Percentiles rank a stretch among this genome's conserved stretches.
phyloP scores from a whole-genome alignment of 2,888 invertebrate species.

The Hemistola chrysoprasaria region DNA sequence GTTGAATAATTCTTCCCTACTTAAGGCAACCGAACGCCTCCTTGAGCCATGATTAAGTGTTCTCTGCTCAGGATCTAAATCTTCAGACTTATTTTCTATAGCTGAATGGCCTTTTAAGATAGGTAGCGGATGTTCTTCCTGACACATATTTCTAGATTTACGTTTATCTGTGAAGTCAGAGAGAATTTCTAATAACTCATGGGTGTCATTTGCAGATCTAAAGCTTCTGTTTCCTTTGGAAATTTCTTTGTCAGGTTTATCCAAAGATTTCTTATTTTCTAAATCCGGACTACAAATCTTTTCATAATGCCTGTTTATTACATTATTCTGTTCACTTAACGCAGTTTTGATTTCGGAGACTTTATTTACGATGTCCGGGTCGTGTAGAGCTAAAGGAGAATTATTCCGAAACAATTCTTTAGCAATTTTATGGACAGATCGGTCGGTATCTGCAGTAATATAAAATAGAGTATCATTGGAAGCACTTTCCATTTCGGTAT shows the following conservation, averaged over 20 bases:
- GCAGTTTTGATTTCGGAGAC: slow-evolving; percentile 28
- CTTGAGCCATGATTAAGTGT: slow-evolving; percentile 42
- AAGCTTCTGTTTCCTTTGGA: slow-evolving; percentile 31
- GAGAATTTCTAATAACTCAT: slow-evolving; percentile 58
- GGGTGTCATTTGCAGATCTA: slow-evolving; percentile 54
- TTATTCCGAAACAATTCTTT: no score
- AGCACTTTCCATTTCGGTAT: not conserved
- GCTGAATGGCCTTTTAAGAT: slow-evolving; percentile 22
- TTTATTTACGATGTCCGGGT: slow-evolving; percentile 31
- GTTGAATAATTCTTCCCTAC: slow-evolving; percentile 53
- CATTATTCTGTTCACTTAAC: slow-evolving; percentile 5
- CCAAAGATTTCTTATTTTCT: slow-evolving; percentile 17
- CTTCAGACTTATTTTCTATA: slow-evolving; percentile 31
- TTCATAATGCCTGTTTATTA: slow-evolving; percentile 34
- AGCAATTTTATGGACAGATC: no score
- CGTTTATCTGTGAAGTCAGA: slow-evolving; percentile 53
- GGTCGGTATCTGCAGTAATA: slow-evolving; percentile 43
- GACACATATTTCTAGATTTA: slow-evolving; percentile 13
- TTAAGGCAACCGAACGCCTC: slow-evolving; percentile 49
- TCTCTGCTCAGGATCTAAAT: slow-evolving; percentile 23
- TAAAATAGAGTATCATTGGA: slow-evolving; percentile 43
- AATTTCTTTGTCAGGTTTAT: slow-evolving; percentile 15
- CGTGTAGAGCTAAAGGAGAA: no score
- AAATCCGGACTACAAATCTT: slow-evolving; percentile 31
- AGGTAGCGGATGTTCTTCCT: slow-evolving; percentile 20